Conservation (phyloP, 2,888 invertebrate genomes). For the Rotaria magnacalcarata region DNA sequence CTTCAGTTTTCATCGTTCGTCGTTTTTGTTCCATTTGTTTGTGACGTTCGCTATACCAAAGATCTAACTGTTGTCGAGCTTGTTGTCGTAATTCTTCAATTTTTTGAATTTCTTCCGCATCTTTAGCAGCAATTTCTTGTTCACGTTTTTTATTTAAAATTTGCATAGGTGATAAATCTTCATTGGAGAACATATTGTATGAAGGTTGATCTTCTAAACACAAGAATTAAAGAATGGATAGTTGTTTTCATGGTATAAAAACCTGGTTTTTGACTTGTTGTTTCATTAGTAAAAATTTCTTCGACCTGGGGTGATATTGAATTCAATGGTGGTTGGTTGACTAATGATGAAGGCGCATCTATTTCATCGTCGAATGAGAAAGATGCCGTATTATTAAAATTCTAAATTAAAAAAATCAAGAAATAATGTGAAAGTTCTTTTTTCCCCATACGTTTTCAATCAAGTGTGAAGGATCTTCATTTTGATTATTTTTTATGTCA, state of each 20-base stretch:
- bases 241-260: neutral
- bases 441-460: neutral
- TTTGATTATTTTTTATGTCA: neutral
- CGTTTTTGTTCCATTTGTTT: neutral
- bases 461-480: neutral
- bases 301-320: too few relatives aligned
- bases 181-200: neutral
- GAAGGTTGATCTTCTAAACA: neutral
- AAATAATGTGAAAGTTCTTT: too few relatives aligned
- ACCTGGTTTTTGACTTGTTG: neutral
- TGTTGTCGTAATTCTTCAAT: slow-evolving; percentile 1
- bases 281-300: too few relatives aligned
- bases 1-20: neutral
- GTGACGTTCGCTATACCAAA: neutral
- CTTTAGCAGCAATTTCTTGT: neutral
- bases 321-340: too few relatives aligned
- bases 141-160: neutral
- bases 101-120: slow-evolving; percentile 7
- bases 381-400: neutral
- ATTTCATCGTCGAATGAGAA: neutral
- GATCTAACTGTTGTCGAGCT: neutral
- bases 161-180: neutral
- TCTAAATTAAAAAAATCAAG: neutral
- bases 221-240: too few relatives aligned
- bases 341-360: too few relatives aligned